Percentiles rank a stretch among this genome's conserved stretches.
Evolutionary conservation across 2,888 invertebrate species (phyloP).

Genomic region (Pyralis farinalis): DNA sequence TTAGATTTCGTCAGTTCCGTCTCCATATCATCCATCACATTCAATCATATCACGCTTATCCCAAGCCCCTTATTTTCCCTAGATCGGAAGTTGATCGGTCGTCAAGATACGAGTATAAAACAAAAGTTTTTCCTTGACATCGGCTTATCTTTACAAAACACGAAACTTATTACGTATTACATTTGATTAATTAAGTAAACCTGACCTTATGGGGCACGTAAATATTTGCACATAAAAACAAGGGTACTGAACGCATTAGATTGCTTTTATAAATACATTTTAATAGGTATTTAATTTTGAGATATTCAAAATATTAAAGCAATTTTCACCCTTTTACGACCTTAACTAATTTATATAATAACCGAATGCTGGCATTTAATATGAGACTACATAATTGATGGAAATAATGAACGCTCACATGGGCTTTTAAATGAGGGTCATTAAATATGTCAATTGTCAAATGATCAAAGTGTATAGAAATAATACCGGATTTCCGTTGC

Average conservation of each 20-base stretch:
- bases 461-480: background rate
- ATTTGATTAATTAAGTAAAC: background rate
- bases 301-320: too few species aligned
- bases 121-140: slow-evolving; percentile 1
- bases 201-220: background rate
- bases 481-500: background rate
- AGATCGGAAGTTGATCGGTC: slow-evolving; percentile 2
- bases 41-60: slow-evolving; percentile 7
- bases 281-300: too few species aligned
- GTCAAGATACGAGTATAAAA: background rate
- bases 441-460: background rate
- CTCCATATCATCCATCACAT: slow-evolving; percentile 4
- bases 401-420: background rate
- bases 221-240: too few species aligned
- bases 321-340: too few species aligned
- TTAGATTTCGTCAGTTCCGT: background rate
- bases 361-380: too few species aligned
- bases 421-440: background rate
- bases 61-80: slow-evolving; percentile 1
- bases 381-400: background rate
- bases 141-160: background rate
- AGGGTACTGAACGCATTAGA: too few species aligned
- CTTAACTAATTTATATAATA: too few species aligned
- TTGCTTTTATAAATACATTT: too few species aligned
- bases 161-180: background rate